Base-by-base conservation (phyloP, 2,113 vertebrate genomes). In the Desmodus rotundus region DNA sequence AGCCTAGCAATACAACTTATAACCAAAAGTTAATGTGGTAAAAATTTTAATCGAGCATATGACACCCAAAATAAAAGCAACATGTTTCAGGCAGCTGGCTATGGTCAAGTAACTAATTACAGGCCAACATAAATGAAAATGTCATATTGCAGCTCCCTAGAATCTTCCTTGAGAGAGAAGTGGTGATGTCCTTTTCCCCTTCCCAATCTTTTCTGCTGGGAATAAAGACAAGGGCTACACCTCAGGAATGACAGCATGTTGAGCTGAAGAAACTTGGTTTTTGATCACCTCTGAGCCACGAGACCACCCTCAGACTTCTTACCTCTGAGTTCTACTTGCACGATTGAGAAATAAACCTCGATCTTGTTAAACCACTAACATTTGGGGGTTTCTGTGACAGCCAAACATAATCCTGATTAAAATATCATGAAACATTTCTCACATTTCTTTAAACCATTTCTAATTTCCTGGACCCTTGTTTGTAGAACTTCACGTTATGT, bases 381-480 rank as follows among this genome's bases (percentile, higher is more conserved):
- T 56, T 72, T n/a, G 17, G 41, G 65, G 24, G 45, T 84, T 96
- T 74, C 45, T 95, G 11, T 82, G 52, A 77, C 0, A 73, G 20
- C 4, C 33, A 95, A 83, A 89, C 52, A 93, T 70, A 68, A 87
- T 31, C 45, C 31, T 80, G 47, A 89, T 52, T 93, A 19, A 61
- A 28, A 76, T 50, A 9, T 70, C 93, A 67, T 33, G 2, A 67
- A 74, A 82, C 19, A 83, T 85, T 58, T 90, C 65, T 81, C 20
- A 88, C 47, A 76, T 68, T 87, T 94, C 65, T 92, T 76, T 47
- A n/a, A 96, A 83, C 38, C 5, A 65, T 38, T 94, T 95, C 68
- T 95, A 81, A 93, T 86, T 78, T 74, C 47, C 22, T n/a, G 5
- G 38, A 2, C 14, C 77, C 28, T 94, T 77, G 78, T 54, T 43